These are phyloP conservation scores for Phyllostomus discolor DNA, from an alignment of 2,113 vertebrate genomes.

Conservation along the genomic window DNA sequence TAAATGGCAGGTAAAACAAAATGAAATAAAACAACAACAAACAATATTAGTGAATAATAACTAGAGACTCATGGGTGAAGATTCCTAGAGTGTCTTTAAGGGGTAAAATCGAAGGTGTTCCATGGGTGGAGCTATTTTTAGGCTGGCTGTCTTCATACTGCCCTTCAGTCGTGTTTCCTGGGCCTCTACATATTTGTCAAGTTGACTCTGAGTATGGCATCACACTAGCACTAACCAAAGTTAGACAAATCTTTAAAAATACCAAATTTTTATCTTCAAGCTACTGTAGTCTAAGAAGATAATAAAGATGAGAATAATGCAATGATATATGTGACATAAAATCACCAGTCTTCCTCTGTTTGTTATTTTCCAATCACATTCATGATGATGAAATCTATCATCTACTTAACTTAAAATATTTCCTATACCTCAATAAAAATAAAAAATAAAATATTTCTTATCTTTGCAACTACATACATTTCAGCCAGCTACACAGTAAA, in stretches of 20 bases:
- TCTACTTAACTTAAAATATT: not conserved
- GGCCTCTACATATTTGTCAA: not conserved
- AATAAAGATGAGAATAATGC: not conserved
- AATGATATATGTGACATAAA: constrained; percentile 4
- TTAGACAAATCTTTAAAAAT: not conserved
- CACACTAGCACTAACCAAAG: not conserved
- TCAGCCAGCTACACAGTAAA: not conserved
- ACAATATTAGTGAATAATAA: not conserved
- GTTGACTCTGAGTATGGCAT: not conserved
- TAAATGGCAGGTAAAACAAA: not conserved
- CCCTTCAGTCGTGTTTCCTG: not conserved
- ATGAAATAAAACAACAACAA: not conserved
- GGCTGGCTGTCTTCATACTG: not conserved
- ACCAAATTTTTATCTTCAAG: not conserved
- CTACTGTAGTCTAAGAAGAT: not conserved
- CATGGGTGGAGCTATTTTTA: not conserved
- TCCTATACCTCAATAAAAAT: not conserved
- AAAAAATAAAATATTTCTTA: not conserved
- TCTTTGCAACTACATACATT: not conserved
- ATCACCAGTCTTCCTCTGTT: not conserved
- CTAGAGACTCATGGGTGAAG: not conserved
- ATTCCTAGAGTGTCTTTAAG: not conserved
- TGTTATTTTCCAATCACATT: not conserved
- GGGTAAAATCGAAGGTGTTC: not conserved
- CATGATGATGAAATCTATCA: not conserved